A percentile compares a stretch with the other conserved stretches of the same genome.
These are phyloP conservation scores for Steinernema khuongi DNA, from an alignment of 1,140 invertebrate species.

Conservation along the genomic window DNA sequence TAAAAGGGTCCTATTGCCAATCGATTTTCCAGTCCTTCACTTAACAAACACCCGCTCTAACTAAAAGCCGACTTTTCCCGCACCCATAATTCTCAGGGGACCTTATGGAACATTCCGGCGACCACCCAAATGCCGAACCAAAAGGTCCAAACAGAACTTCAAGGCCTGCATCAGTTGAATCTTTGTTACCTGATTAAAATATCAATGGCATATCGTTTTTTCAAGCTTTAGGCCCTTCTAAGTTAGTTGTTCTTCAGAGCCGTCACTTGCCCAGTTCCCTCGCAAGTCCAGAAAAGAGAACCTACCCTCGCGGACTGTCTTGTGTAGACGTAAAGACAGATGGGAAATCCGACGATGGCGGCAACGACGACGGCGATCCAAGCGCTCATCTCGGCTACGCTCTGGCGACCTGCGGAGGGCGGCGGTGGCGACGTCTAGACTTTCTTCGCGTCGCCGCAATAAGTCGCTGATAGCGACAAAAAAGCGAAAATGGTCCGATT, in stretches of 20 bases:
- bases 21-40: too few species aligned
- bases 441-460: not conserved
- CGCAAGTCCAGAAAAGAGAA: not conserved
- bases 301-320: not conserved
- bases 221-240: too few species aligned
- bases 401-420: not conserved
- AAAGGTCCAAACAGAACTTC: too few species aligned
- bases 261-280: not conserved
- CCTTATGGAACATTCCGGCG: too few species aligned
- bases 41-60: too few species aligned
- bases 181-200: too few species aligned
- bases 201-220: too few species aligned
- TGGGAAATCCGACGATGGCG: not conserved
- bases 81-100: too few species aligned
- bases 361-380: constrained; percentile 4
- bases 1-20: too few species aligned
- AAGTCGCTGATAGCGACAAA: constrained; percentile 8
- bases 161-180: too few species aligned
- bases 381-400: not conserved
- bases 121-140: too few species aligned
- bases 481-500: constrained; percentile 2
- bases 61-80: too few species aligned
- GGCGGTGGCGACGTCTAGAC: not conserved
- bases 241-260: not conserved
- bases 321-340: not conserved